phyloP scores from a whole-genome alignment of 2,888 invertebrate genomes.

The Rhagium mordax region DNA sequence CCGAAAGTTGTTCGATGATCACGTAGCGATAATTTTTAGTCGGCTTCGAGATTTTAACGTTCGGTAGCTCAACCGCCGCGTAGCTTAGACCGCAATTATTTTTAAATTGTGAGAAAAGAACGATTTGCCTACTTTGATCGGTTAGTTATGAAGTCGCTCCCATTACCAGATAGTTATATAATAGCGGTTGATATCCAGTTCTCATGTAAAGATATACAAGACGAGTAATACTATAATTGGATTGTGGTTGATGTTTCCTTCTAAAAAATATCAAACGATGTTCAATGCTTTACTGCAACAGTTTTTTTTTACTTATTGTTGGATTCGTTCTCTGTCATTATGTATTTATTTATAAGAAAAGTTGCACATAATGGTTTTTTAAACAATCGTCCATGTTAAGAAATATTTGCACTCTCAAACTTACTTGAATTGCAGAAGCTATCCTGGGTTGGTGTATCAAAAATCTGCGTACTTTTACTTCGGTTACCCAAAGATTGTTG shows the following conservation, averaged over 20 bases:
- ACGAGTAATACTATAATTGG: constrained; percentile 37
- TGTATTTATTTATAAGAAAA: too few relatives aligned
- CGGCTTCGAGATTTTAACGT: constrained; percentile 57
- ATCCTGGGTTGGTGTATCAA: too few relatives aligned
- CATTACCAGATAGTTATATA: constrained; percentile 44
- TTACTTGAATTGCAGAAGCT: too few relatives aligned
- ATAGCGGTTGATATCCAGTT: constrained; percentile 49
- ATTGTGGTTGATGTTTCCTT: constrained; percentile 41
- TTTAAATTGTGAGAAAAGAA: constrained; percentile 66
- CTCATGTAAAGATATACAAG: constrained; percentile 47
- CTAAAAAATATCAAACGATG: constrained; percentile 22
- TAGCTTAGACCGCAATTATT: constrained; percentile 65
- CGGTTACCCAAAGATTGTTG: too few relatives aligned
- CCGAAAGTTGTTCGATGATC: constrained; percentile 53
- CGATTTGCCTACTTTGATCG: constrained; percentile 45
- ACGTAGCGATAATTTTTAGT: constrained; percentile 61
- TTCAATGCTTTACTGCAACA: constrained; percentile 36
- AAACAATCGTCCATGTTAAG: too few relatives aligned
- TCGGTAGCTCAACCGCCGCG: constrained; percentile 62
- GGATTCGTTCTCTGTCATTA: too few relatives aligned
- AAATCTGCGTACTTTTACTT: too few relatives aligned
- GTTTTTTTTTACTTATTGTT: neutral
- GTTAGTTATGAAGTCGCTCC: constrained; percentile 36
- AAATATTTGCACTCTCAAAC: too few relatives aligned
- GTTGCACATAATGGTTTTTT: too few relatives aligned